phyloP scores from a whole-genome alignment of 2,888 invertebrate species.

The Daptonema setosum region DNA sequence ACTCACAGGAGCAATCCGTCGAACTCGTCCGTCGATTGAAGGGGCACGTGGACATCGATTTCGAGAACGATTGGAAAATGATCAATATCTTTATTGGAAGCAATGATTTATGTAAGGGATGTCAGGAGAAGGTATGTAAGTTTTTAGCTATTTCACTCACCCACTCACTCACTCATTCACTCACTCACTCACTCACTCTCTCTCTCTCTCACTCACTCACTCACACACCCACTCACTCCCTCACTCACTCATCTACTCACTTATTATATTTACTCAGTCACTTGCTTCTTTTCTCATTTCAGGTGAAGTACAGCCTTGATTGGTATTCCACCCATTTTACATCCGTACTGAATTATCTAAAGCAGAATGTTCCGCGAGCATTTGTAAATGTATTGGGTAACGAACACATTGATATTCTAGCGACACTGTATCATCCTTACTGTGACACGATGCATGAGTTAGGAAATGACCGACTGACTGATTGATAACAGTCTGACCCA shows the following conservation, averaged over 20 bases:
- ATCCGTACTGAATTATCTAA: slow-evolving; percentile 5
- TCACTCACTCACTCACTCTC: too few relatives aligned
- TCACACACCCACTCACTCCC: too few relatives aligned
- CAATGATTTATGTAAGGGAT: slow-evolving; percentile 18
- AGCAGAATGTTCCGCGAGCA: slow-evolving; percentile 8
- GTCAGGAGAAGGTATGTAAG: slow-evolving; percentile 7
- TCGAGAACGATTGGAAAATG: slow-evolving; percentile 18
- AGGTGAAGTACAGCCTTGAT: not conserved
- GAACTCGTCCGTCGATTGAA: not conserved
- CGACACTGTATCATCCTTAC: slow-evolving; percentile 10
- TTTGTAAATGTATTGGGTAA: slow-evolving; percentile 14
- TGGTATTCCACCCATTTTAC: not conserved
- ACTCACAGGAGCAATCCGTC: not conserved
- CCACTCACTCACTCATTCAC: too few relatives aligned
- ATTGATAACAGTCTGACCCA: too few relatives aligned
- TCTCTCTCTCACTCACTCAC: too few relatives aligned
- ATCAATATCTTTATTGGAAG: slow-evolving; percentile 19
- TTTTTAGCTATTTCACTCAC: not conserved
- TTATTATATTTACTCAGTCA: too few relatives aligned
- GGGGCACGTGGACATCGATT: slow-evolving; percentile 3
- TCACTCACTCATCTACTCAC: too few relatives aligned
- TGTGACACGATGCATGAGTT: slow-evolving; percentile 12
- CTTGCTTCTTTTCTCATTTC: not conserved
- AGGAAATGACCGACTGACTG: too few relatives aligned
- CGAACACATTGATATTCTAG: slow-evolving; percentile 12